Percentiles rank a stretch among this genome's conserved stretches.
Evolutionary conservation across 1,140 invertebrate species (phyloP).

Genomic region (Asobara japonica): DNA sequence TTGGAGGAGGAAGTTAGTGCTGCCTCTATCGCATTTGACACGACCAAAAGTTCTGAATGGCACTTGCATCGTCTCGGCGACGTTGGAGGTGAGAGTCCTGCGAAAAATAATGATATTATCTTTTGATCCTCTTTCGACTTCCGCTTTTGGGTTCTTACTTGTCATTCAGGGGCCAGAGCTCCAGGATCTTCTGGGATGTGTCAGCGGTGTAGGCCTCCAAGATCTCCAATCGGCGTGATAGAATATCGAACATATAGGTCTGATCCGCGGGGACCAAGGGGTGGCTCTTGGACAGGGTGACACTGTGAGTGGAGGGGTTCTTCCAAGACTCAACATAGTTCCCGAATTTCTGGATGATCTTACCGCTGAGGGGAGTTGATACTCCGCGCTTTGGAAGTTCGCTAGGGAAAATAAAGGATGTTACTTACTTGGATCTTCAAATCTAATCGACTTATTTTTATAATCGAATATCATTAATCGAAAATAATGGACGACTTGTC

Average conservation of each 20-base stretch:
- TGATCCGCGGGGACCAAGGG: conserved; percentile 50
- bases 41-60: conserved; percentile 71
- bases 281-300: conserved; percentile 38
- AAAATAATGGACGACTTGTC: too few relatives aligned
- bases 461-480: conserved; percentile 5
- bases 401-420: background rate
- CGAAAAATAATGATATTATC: too few relatives aligned
- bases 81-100: conserved; percentile 43
- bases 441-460: background rate
- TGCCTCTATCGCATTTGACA: conserved; percentile 78
- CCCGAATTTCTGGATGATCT: conserved; percentile 48
- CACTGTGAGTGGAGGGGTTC: conserved; percentile 27
- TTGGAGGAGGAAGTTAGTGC: conserved; percentile 69
- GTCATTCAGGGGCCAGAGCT: conserved; percentile 39
- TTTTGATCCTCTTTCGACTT: too few relatives aligned
- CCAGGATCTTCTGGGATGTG: conserved; percentile 51
- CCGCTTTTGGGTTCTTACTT: too few relatives aligned
- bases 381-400: conserved; percentile 39
- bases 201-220: conserved; percentile 63
- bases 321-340: conserved; percentile 47
- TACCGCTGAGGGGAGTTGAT: conserved; percentile 41
- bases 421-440: background rate
- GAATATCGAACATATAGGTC: conserved; percentile 69
- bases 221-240: conserved; percentile 50
- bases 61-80: conserved; percentile 55